These are phyloP conservation scores for Euthynnus affinis DNA, from an alignment of 2,797 vertebrate genomes.

Conservation along the genomic window DNA sequence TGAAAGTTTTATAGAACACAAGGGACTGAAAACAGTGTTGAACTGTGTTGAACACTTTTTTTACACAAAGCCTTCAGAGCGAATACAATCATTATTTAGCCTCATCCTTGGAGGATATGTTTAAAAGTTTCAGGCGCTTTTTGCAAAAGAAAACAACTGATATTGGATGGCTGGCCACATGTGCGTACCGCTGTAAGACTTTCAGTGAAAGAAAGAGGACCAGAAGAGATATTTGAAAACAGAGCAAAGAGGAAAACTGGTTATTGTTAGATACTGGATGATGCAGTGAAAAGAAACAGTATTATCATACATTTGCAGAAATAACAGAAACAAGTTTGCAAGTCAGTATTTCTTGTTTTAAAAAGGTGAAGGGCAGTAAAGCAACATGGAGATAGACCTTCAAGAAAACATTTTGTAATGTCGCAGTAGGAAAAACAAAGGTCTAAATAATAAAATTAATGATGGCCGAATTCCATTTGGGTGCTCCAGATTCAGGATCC, in stretches of 20 bases:
- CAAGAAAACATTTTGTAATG: not conserved
- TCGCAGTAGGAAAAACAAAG: too few relatives aligned
- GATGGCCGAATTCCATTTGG: not conserved
- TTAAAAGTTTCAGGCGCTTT: constrained; percentile 29
- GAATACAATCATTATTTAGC: constrained; percentile 15
- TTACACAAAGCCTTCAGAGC: constrained; percentile 33
- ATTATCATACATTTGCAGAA: not conserved
- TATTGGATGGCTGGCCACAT: not conserved
- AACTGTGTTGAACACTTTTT: not conserved
- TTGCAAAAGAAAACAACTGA: not conserved
- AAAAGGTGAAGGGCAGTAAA: not conserved
- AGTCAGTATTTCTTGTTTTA: too few relatives aligned
- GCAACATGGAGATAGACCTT: not conserved
- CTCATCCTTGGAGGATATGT: constrained; percentile 24
- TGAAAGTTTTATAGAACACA: constrained; percentile 7
- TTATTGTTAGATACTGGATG: constrained; percentile 2
- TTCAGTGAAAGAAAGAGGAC: not conserved
- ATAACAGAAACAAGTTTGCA: not conserved
- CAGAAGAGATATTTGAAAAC: not conserved
- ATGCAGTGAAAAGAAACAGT: not conserved
- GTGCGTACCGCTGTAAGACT: not conserved
- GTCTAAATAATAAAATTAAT: too few relatives aligned
- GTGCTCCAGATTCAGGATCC: not conserved
- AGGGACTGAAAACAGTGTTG: constrained; percentile 4
- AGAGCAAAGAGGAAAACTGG: not conserved